Conservation (phyloP, 2,888 invertebrate species). For the Leucophora obtusa region DNA sequence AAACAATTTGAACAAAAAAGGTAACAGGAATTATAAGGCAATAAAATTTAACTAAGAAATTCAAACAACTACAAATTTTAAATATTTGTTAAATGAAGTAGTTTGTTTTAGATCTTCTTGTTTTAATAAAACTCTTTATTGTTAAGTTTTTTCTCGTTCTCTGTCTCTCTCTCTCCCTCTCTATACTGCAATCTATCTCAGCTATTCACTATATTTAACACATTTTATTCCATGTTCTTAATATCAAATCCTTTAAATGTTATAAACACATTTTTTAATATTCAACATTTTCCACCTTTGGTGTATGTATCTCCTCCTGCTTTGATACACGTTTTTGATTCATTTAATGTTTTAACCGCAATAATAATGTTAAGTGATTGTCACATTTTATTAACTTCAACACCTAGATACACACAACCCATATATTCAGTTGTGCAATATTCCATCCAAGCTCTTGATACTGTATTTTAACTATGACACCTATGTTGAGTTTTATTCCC, state of each 20-base stretch:
- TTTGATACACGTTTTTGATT: not conserved
- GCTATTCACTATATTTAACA: not conserved
- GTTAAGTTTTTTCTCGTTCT: no score
- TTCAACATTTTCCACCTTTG: not conserved
- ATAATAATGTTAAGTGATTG: conserved; percentile 48
- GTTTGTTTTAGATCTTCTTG: no score
- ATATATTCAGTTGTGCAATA: not conserved
- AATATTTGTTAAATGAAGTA: no score
- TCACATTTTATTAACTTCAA: conserved; percentile 41
- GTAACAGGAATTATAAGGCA: no score
- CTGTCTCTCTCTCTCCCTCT: not conserved
- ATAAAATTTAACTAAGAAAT: no score
- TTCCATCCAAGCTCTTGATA: no score
- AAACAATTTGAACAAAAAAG: no score
- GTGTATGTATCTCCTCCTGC: not conserved
- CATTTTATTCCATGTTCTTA: not conserved
- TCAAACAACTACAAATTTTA: no score
- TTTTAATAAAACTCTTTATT: no score
- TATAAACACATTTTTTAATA: not conserved
- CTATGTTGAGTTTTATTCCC: conserved; percentile 26
- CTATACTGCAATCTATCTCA: not conserved
- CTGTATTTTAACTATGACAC: conserved; percentile 37
- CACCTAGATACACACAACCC: not conserved
- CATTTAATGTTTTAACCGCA: conserved; percentile 6
- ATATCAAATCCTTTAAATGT: not conserved